Percentiles rank a stretch among this genome's conserved stretches.
Evolutionary conservation across 2,888 invertebrate genomes (phyloP).

Genomic region (Morpho achilles): DNA sequence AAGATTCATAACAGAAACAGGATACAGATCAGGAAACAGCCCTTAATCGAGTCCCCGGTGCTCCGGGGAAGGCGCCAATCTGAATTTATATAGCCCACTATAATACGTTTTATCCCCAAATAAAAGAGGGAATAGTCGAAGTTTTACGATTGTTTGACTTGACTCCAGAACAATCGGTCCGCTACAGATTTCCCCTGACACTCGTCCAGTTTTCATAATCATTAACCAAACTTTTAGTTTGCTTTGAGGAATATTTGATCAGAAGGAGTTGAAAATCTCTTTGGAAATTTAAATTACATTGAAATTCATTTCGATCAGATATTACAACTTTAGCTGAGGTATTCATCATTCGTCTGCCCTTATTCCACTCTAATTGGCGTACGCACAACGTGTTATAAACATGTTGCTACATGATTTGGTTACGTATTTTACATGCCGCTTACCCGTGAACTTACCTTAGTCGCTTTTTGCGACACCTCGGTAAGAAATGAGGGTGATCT

Average conservation of each 20-base stretch:
- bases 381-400: no score
- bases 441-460: no score
- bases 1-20: no score
- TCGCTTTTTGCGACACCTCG: no score
- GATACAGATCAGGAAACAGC: slow-evolving; percentile 17
- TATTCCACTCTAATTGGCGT: no score
- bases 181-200: slow-evolving; percentile 57
- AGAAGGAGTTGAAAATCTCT: background rate
- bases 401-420: no score
- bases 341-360: background rate
- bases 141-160: slow-evolving; percentile 35
- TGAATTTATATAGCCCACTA: slow-evolving; percentile 30
- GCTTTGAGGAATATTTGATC: slow-evolving; percentile 8
- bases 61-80: slow-evolving; percentile 19
- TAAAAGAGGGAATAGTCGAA: slow-evolving; percentile 29
- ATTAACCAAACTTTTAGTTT: slow-evolving; percentile 16
- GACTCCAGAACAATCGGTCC: slow-evolving; percentile 30
- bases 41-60: slow-evolving; percentile 11
- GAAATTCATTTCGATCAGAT: background rate
- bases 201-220: slow-evolving; percentile 27
- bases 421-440: no score
- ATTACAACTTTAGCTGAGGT: background rate
- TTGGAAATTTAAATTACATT: slow-evolving; percentile 10
- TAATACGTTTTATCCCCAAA: slow-evolving; percentile 31
- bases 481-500: no score